Base-by-base conservation (phyloP, 2,113 vertebrate genomes). In the Catharus fuscescens region DNA sequence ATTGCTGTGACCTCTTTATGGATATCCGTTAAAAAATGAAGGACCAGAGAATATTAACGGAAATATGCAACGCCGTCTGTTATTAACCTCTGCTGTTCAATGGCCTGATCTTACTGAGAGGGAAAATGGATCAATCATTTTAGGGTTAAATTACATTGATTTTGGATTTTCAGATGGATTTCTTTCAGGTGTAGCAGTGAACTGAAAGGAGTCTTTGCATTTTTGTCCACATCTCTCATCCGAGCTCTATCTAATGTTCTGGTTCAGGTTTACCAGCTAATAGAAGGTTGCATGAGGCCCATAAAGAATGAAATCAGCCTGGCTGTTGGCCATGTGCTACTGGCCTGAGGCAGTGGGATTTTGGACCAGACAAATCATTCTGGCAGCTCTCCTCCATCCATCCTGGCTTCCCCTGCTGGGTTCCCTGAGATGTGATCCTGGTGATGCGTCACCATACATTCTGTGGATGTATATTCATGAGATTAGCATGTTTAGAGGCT, bases 21-120 rank as follows among this genome's bases (percentile, higher is more conserved):
- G 80, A 90, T 97, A 95, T 95, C 38, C 88, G 57, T 97, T 66
- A 71, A 66, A 92, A 96, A 90, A 80, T 10, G 10, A 78, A 86
- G 48, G 80, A 45, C 45, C 2, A 0, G 57, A 69, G 44, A 85
- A 62, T 38, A 77, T 94, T 73, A 83, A 38, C 0, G 0, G 76
- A 96, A 61, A 47, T 50, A 45, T 44, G 19, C 53, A 56, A 60
- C 34, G 6, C 25, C 92, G 40, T 80, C 69, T 78, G 61, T 80
- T 74, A 76, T 91, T 92, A 76, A 94, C 82, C 66, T 60, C 69
- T 93, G 18, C 34, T 76, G 28, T 52, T 54, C 65, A 80, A 62
- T 81, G 48, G 76, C 70, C 57, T 59, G 29, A 42, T 93, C 80
- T 93, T 77, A 52, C 60, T 76, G 60, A 3, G 15, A 64, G 47